Evolutionary conservation across 1,140 invertebrate genomes (phyloP).

Genomic region (Battus philenor): DNA sequence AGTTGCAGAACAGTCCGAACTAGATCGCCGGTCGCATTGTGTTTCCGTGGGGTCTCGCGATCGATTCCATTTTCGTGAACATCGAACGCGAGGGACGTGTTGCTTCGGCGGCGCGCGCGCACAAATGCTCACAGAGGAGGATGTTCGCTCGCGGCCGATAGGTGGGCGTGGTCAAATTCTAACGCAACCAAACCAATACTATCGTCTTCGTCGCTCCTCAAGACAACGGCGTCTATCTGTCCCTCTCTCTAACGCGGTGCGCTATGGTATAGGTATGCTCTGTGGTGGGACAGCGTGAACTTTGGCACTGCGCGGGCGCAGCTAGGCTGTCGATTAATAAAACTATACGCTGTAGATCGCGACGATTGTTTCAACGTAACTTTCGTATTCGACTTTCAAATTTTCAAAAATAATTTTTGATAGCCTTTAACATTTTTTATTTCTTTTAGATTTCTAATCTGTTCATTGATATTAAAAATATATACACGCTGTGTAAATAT

Average conservation of each 20-base stretch:
- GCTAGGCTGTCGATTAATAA: slow-evolving; percentile 47
- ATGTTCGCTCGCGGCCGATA: slow-evolving; percentile 40
- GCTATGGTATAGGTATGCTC: slow-evolving; percentile 40
- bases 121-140: slow-evolving; percentile 66
- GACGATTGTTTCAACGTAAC: slow-evolving; percentile 51
- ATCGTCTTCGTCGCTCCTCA: slow-evolving; percentile 35
- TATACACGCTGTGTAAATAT: too few species aligned
- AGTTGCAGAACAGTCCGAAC: slow-evolving; percentile 1
- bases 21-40: neutral
- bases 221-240: slow-evolving; percentile 10
- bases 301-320: slow-evolving; percentile 56
- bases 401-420: too few species aligned
- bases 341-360: slow-evolving; percentile 60
- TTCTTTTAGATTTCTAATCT: too few species aligned
- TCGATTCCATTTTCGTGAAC: slow-evolving; percentile 42
- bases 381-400: too few species aligned
- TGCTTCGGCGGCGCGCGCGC: slow-evolving; percentile 56
- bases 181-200: slow-evolving; percentile 58
- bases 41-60: slow-evolving; percentile 25
- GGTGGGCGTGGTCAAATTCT: slow-evolving; percentile 59
- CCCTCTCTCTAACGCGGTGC: slow-evolving; percentile 51
- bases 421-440: too few species aligned
- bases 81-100: slow-evolving; percentile 40
- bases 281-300: slow-evolving; percentile 60
- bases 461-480: too few species aligned